Percentiles rank a stretch among this genome's conserved stretches.
phyloP scores from a whole-genome alignment of 2,888 invertebrate species.

The Athetis lepigone region DNA sequence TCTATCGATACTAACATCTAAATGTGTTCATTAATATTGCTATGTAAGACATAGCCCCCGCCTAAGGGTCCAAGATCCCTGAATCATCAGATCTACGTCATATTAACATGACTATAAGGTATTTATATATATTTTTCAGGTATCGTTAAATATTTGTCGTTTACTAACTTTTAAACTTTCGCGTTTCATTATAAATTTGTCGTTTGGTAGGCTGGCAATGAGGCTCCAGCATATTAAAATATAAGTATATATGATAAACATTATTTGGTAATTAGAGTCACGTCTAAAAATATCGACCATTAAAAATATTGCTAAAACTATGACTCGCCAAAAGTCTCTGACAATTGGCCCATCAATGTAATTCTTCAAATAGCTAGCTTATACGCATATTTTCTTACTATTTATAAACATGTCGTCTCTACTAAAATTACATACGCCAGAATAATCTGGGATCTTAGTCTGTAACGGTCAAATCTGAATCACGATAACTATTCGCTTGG shows the following conservation, averaged over 20 bases:
- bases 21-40: conserved; percentile 52
- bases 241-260: too few relatives aligned
- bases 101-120: background rate
- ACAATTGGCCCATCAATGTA: too few relatives aligned
- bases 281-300: too few relatives aligned
- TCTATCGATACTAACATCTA: conserved; percentile 25
- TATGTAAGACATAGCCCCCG: conserved; percentile 27
- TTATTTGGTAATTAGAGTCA: too few relatives aligned
- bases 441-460: background rate
- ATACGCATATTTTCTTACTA: background rate
- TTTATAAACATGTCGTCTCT: background rate
- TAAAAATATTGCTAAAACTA: too few relatives aligned
- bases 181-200: too few relatives aligned
- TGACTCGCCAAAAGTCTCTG: too few relatives aligned
- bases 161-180: too few relatives aligned
- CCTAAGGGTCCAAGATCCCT: background rate
- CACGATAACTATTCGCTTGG: conserved; percentile 31
- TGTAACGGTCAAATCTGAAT: conserved; percentile 24
- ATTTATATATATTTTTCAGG: background rate
- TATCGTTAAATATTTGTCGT: too few relatives aligned
- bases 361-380: too few relatives aligned
- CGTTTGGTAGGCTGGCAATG: too few relatives aligned
- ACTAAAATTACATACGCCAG: background rate
- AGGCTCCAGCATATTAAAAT: too few relatives aligned
- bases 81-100: background rate